These are phyloP conservation scores for Drosophila tani DNA, from an alignment of 1,140 invertebrate genomes.

Conservation along the genomic window DNA sequence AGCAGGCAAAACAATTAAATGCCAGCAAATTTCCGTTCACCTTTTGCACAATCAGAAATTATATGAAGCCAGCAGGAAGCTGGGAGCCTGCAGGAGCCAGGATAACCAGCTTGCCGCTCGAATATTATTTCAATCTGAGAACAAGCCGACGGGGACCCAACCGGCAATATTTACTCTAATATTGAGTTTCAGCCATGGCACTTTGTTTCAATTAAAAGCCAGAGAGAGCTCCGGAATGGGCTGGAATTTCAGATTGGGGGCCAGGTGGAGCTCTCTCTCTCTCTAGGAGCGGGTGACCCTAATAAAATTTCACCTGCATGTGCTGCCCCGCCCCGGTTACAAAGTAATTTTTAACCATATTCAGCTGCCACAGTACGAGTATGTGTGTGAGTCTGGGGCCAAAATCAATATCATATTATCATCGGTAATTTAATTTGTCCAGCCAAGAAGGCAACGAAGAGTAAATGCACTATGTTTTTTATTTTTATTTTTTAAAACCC, in stretches of 20 bases:
- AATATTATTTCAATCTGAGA: conserved; percentile 18
- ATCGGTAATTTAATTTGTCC: conserved; percentile 35
- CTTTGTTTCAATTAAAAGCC: conserved; percentile 52
- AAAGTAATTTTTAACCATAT: conserved; percentile 41
- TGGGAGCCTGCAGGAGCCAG: not conserved
- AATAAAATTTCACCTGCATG: conserved; percentile 24
- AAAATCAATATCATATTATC: conserved; percentile 50
- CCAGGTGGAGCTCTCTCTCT: not conserved
- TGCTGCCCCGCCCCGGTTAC: conserved; percentile 14
- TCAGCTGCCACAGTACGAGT: not conserved
- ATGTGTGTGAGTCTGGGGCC: not conserved
- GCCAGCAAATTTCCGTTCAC: conserved; percentile 24
- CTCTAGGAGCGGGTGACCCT: conserved; percentile 7
- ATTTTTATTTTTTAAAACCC: not conserved
- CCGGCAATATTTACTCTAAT: conserved; percentile 39
- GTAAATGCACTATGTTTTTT: conserved; percentile 14
- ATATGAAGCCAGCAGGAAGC: conserved; percentile 17
- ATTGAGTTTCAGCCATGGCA: conserved; percentile 38
- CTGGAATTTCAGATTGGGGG: conserved; percentile 26
- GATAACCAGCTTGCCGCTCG: not conserved
- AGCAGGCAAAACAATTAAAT: conserved; percentile 31
- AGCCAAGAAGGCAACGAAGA: conserved; percentile 30
- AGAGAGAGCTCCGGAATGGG: conserved; percentile 9
- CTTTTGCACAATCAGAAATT: conserved; percentile 31
- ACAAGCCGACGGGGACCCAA: conserved; percentile 1